Percentiles rank a stretch among this genome's conserved stretches.
phyloP scores from a whole-genome alignment of 2,888 invertebrate species.

The Tetragnatha montana region DNA sequence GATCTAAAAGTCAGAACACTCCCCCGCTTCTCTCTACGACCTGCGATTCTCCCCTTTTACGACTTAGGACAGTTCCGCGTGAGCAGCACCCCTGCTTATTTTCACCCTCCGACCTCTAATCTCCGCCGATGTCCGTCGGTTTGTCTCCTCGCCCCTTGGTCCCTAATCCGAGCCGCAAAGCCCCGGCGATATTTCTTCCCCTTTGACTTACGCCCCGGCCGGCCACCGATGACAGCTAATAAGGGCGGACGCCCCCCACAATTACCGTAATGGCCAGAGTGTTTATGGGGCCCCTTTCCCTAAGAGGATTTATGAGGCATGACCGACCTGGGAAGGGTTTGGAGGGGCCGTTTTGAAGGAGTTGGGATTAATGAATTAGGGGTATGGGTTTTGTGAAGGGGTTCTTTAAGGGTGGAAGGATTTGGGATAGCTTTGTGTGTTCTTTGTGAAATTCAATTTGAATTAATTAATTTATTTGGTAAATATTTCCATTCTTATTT shows the following conservation, averaged over 20 bases:
- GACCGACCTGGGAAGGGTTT: not conserved
- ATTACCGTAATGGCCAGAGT: constrained; percentile 38
- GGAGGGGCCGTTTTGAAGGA: not conserved
- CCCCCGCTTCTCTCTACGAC: too few species aligned
- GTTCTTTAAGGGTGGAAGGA: not conserved
- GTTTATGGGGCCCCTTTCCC: constrained; percentile 3
- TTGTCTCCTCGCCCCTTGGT: constrained; percentile 37
- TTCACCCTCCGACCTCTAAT: constrained; percentile 22
- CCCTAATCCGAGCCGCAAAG: constrained; percentile 34
- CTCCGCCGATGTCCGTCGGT: constrained; percentile 30
- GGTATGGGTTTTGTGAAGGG: not conserved
- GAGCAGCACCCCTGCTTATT: not conserved
- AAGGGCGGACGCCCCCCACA: constrained; percentile 13
- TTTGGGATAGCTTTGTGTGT: not conserved
- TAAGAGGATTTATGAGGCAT: constrained; percentile 24
- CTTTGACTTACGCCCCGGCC: constrained; percentile 44
- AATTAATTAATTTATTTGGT: too few species aligned
- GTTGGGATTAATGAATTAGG: not conserved
- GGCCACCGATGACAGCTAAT: constrained; percentile 49
- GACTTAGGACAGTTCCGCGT: too few species aligned
- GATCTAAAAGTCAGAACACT: too few species aligned
- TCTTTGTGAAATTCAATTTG: not conserved
- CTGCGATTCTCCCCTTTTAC: too few species aligned
- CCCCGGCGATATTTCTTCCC: constrained; percentile 53
- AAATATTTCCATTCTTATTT: too few species aligned